Evolutionary conservation across 1,140 invertebrate genomes (phyloP).

Genomic region (Macrosteles quadrilineatus): DNA sequence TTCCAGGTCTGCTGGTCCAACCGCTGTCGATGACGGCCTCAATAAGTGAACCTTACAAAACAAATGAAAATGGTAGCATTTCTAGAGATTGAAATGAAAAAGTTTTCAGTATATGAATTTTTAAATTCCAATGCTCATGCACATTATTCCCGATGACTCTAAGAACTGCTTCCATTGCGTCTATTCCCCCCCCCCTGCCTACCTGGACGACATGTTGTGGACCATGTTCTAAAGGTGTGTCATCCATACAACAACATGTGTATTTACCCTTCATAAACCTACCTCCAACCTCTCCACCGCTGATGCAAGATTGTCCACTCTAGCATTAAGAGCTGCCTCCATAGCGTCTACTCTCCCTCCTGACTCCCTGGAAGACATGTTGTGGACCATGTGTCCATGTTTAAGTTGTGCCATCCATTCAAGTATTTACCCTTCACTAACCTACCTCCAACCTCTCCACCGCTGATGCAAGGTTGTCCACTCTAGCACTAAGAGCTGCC

Average conservation of each 20-base stretch:
- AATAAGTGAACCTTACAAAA: background rate
- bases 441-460: slow-evolving; percentile 36
- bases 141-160: slow-evolving; percentile 32
- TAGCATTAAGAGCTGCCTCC: slow-evolving; percentile 27
- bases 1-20: slow-evolving; percentile 5
- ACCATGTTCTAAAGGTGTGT: no score
- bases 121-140: slow-evolving; percentile 28
- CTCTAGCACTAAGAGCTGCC: slow-evolving; percentile 27
- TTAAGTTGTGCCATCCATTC: no score
- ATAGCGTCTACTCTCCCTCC: slow-evolving; percentile 5
- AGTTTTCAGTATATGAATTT: no score
- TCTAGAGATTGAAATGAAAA: no score
- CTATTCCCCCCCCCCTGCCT: background rate
- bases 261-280: no score
- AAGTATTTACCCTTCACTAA: no score
- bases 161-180: slow-evolving; percentile 14
- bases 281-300: slow-evolving; percentile 34
- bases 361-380: slow-evolving; percentile 9
- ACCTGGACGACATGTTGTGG: no score
- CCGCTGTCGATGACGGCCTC: slow-evolving; percentile 17
- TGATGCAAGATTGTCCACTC: slow-evolving; percentile 32
- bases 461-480: slow-evolving; percentile 28
- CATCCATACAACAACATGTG: no score
- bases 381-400: slow-evolving; percentile 36
- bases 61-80: no score